Percentiles rank a stretch among this genome's conserved stretches.
Evolutionary conservation across 2,113 vertebrate species (phyloP).

Genomic region (Chaetorhynchus papuensis): DNA sequence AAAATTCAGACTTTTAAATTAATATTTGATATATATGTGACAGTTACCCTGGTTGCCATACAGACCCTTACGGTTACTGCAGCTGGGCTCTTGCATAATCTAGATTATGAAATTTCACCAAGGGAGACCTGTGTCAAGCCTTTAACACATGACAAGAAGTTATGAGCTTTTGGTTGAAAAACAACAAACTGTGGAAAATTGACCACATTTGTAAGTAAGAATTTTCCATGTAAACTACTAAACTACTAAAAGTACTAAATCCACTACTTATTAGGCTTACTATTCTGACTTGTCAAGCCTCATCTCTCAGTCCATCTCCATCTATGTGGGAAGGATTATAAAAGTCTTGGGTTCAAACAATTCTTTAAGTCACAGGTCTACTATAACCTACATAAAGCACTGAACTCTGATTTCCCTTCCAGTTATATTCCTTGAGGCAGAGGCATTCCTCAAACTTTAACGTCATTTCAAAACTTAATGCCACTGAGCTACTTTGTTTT

Average conservation of each 20-base stretch:
- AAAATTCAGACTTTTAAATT: neutral
- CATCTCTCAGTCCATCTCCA: neutral
- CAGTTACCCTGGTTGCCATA: neutral
- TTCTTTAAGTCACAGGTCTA: neutral
- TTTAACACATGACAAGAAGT: neutral
- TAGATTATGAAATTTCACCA: neutral
- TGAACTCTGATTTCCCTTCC: neutral
- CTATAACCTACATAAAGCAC: neutral
- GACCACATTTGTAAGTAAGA: neutral
- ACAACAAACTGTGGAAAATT: neutral
- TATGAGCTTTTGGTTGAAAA: neutral
- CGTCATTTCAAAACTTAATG: neutral
- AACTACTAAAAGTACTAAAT: no score
- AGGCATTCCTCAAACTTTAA: neutral
- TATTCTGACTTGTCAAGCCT: neutral
- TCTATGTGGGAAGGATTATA: neutral
- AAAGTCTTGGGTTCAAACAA: neutral
- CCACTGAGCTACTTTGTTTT: neutral
- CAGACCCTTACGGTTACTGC: neutral
- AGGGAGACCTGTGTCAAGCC: neutral
- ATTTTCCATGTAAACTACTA: neutral
- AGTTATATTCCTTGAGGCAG: neutral
- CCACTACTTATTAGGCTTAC: neutral
- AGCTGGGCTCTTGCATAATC: neutral
- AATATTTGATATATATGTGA: neutral